Evolutionary conservation across 2,888 invertebrate species (phyloP).

Genomic region (Acanthosepion esculentum): DNA sequence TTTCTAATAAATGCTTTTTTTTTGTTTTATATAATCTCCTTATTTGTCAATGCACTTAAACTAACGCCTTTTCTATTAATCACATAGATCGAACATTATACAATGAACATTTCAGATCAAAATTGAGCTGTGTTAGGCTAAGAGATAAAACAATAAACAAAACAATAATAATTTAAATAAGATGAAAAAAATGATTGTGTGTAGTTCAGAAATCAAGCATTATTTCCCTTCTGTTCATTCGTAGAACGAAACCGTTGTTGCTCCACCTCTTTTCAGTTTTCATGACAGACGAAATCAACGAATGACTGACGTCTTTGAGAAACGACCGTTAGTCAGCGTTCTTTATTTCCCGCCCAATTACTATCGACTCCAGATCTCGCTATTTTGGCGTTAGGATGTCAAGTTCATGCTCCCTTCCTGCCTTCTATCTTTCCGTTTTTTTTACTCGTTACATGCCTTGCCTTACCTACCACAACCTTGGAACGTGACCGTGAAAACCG

Average conservation of each 20-base stretch:
- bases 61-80: too few species aligned
- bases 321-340: not conserved
- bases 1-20: too few species aligned
- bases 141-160: too few species aligned
- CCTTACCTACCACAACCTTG: not conserved
- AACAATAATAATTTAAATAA: too few species aligned
- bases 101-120: too few species aligned
- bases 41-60: too few species aligned
- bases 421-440: not conserved
- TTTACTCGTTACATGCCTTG: not conserved
- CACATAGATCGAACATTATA: too few species aligned
- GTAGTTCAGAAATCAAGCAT: too few species aligned
- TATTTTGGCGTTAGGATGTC: not conserved
- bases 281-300: not conserved
- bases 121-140: too few species aligned
- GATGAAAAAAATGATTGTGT: too few species aligned
- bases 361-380: not conserved
- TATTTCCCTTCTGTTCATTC: not conserved
- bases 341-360: not conserved
- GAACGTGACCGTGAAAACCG: conserved; percentile 13
- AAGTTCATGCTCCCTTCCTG: not conserved
- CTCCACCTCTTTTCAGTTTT: not conserved
- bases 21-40: too few species aligned
- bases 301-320: not conserved
- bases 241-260: not conserved